phyloP scores from a whole-genome alignment of 2,113 vertebrate genomes.

The Cephalophus harveyi region DNA sequence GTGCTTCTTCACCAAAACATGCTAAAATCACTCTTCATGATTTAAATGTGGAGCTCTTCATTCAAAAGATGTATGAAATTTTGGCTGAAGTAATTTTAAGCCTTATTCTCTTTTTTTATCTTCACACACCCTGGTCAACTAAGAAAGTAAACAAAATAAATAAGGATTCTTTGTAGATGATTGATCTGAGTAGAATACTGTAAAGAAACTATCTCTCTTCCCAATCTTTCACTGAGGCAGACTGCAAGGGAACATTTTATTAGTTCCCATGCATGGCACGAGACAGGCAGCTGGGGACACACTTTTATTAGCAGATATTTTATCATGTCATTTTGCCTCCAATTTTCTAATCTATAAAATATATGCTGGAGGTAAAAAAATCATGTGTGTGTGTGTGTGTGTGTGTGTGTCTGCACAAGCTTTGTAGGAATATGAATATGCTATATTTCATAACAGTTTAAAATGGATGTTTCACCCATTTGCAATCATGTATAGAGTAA shows the following conservation, averaged over 20 bases:
- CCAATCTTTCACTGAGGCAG: not conserved
- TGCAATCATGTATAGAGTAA: not conserved
- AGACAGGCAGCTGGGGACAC: not conserved
- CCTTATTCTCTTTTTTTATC: not conserved
- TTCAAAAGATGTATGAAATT: not conserved
- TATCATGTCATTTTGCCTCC: not conserved
- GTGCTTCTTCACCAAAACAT: not conserved
- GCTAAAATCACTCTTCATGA: not conserved
- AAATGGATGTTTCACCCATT: not conserved
- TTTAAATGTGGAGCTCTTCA: not conserved
- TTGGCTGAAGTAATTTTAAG: not conserved
- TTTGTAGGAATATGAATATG: not conserved
- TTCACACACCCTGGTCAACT: not conserved
- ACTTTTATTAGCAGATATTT: conserved; percentile 29
- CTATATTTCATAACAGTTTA: not conserved
- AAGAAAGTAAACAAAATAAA: not conserved
- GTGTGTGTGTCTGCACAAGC: not conserved
- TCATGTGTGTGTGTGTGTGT: not conserved
- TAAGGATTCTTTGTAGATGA: not conserved
- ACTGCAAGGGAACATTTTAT: not conserved
- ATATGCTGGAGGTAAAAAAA: not conserved
- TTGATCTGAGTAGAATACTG: not conserved
- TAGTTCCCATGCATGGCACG: not conserved
- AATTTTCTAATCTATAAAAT: conserved; percentile 10
- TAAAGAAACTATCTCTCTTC: not conserved